These are phyloP conservation scores for Toxostoma redivivum DNA, from an alignment of 2,113 vertebrate species.

Conservation along the genomic window DNA sequence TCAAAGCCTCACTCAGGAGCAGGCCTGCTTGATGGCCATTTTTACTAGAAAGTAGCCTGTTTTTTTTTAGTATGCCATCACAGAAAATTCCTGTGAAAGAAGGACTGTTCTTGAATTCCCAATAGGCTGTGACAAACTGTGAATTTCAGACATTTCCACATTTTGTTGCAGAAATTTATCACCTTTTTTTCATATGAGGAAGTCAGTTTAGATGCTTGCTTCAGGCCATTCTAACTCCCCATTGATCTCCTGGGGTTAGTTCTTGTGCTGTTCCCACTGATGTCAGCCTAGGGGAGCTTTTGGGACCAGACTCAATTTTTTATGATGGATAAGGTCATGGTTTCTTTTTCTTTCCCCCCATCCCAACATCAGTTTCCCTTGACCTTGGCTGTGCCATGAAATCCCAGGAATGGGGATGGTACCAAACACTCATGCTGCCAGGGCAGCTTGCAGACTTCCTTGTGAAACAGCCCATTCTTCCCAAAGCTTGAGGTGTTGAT, in stretches of 20 bases:
- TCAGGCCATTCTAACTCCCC: background rate
- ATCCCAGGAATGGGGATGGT: background rate
- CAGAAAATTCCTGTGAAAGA: slow-evolving; percentile 1
- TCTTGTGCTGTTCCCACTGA: background rate
- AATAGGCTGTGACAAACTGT: background rate
- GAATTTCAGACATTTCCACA: slow-evolving; percentile 11
- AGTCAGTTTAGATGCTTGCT: background rate
- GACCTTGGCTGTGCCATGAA: background rate
- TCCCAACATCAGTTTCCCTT: background rate
- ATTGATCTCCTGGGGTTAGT: rapidly evolving
- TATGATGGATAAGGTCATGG: background rate
- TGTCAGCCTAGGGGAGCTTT: background rate
- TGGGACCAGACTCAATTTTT: background rate
- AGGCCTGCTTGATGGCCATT: background rate
- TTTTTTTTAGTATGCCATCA: background rate
- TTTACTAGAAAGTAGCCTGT: background rate
- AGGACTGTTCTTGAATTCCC: background rate
- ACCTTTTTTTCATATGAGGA: background rate
- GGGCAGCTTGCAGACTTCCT: background rate
- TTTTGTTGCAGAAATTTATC: background rate
- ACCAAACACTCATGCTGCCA: background rate
- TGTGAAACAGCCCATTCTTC: background rate
- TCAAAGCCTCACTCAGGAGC: background rate
- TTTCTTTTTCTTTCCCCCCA: background rate
- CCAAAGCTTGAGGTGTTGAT: background rate